Evolutionary conservation across 2,888 invertebrate species (phyloP), one percentile per base, ranked within the genome.

Genomic region (Lycocerus yunnanus): DNA sequence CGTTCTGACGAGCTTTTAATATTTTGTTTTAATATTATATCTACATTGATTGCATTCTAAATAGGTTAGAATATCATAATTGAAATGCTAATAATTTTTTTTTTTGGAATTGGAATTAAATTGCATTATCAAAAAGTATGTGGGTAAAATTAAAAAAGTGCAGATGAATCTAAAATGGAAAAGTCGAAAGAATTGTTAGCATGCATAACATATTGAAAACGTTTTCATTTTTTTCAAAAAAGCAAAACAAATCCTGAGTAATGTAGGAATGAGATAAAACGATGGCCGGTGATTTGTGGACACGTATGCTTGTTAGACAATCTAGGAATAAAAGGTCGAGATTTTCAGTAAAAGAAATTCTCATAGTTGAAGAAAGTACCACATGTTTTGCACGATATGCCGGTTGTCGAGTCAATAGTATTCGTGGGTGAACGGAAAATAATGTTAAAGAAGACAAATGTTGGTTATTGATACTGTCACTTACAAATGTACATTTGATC

Each of bases 391-490:
- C 79, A 79, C 78, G 79, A 43, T 43, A 80, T 76, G 81, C 79
- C 79, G 78, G 73, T 72, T 79, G 80, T 80, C 80, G 75, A 75
- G 72, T 72, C 60, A 70, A 73, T 69, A 15, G 13, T 43, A 71
- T 77, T 76, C 78, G 82, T 81, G 79, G 82, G 82, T 78, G 81
- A 78, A 75, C 78, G 69, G 71, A 76, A 68, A 69, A 76, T 78
- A 74, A 75, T 72, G 77, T 80, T 78, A 75, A 81, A 81, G 78
- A 81, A 81, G 83, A 83, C 84, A 84, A 84, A 84, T 84, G 84
- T 81, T 81, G 80, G 81, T 84, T 84, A 84, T 84, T 84, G 84
- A 84, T 84, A 84, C 83, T 83, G 84, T 83, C 84, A 84, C 84
- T 84, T 84, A 83, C 83, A 83, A 84, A 84, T 83, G 83, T 82